Conservation (phyloP, 2,888 invertebrate genomes). For the Ochropleura leucogaster region DNA sequence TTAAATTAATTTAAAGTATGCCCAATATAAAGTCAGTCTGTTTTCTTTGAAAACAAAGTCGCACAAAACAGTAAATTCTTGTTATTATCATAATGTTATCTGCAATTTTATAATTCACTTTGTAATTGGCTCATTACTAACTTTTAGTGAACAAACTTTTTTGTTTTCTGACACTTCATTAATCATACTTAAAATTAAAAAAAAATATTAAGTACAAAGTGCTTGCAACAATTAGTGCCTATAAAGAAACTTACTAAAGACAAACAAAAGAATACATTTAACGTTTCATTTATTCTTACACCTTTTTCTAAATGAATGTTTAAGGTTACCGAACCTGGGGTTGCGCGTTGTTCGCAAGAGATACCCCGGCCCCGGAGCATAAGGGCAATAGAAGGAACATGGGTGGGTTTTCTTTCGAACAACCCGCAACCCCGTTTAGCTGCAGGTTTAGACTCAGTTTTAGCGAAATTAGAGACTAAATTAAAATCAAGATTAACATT, state of each 20-base stretch:
- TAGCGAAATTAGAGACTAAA: too few relatives aligned
- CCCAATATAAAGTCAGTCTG: slow-evolving; percentile 4
- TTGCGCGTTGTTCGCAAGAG: too few relatives aligned
- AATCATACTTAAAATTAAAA: slow-evolving; percentile 41
- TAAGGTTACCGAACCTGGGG: too few relatives aligned
- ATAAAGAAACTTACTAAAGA: neutral
- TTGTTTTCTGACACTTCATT: slow-evolving; percentile 28
- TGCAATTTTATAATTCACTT: slow-evolving; percentile 38
- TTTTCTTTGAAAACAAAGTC: slow-evolving; percentile 22
- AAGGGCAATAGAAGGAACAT: too few relatives aligned
- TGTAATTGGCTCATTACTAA: slow-evolving; percentile 48
- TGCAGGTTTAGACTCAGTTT: too few relatives aligned
- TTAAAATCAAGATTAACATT: too few relatives aligned
- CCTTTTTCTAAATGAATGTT: neutral
- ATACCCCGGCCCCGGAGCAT: too few relatives aligned
- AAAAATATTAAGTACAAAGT: slow-evolving; percentile 21
- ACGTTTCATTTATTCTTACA: neutral
- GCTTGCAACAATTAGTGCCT: slow-evolving; percentile 28
- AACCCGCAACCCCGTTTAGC: too few relatives aligned
- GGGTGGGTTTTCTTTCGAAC: too few relatives aligned
- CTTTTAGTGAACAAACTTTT: slow-evolving; percentile 25
- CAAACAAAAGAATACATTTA: neutral
- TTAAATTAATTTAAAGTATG: neutral
- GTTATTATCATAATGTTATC: slow-evolving; percentile 35
- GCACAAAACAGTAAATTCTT: slow-evolving; percentile 14